Evolutionary conservation across 1,140 invertebrate species (phyloP).

Genomic region (Lepidotrigona ventralis): DNA sequence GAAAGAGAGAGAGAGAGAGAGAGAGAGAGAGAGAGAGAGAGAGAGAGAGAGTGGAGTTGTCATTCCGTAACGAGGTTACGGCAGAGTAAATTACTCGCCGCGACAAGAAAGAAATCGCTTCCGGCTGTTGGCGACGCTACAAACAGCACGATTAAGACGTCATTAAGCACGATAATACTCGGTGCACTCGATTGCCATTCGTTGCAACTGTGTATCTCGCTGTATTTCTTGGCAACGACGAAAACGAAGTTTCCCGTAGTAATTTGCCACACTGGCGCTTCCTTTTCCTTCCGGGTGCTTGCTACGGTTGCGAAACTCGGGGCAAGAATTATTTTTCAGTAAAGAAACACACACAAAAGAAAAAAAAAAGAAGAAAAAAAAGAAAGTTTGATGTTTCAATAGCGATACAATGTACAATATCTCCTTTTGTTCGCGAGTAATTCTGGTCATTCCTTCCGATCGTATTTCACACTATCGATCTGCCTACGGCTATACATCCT

Average conservation of each 20-base stretch:
- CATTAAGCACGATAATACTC: slow-evolving; percentile 2
- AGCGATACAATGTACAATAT: neutral
- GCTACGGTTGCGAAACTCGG: neutral
- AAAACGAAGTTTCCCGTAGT: neutral
- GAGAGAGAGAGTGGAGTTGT: neutral
- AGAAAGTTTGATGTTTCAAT: too few species aligned
- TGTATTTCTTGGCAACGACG: neutral
- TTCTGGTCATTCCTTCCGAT: neutral
- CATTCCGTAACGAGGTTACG: neutral
- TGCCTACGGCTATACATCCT: neutral
- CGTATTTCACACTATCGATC: neutral
- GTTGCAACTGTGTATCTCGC: neutral
- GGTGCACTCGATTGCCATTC: slow-evolving; percentile 29
- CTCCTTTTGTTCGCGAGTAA: neutral
- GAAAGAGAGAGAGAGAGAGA: neutral
- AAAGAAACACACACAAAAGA: too few species aligned
- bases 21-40: too few species aligned
- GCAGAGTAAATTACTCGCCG: neutral
- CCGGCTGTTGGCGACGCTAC: neutral
- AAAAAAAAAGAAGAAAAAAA: too few species aligned
- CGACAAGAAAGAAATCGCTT: neutral
- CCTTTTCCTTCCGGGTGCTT: neutral
- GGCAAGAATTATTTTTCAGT: neutral
- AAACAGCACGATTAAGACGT: neutral
- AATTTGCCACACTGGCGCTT: neutral